A percentile compares a stretch with the other conserved stretches of the same genome.
Evolutionary conservation across 2,888 invertebrate species (phyloP).

Genomic region (Mesorhabditis belari): DNA sequence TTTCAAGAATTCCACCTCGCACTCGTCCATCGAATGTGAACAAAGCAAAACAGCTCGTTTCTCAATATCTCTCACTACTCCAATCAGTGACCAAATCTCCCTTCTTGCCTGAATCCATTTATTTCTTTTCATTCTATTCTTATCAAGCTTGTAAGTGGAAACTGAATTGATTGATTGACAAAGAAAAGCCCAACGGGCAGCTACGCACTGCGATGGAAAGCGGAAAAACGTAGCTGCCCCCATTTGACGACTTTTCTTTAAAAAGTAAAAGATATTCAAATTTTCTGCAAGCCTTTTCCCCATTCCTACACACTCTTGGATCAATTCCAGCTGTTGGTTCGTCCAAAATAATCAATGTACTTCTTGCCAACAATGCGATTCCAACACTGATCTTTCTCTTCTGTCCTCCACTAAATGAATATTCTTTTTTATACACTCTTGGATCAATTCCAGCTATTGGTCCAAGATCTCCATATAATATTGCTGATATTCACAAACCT

Average conservation of each 20-base stretch:
- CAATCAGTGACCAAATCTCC: slow-evolving; percentile 58
- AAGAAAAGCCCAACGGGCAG: no score
- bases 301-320: no score
- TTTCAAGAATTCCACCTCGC: no score
- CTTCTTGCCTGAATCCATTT: slow-evolving; percentile 58
- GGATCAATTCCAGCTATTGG: slow-evolving; percentile 60
- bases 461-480: slow-evolving; percentile 7
- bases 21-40: neutral
- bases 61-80: slow-evolving; percentile 19
- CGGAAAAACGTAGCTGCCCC: neutral
- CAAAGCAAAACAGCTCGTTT: neutral
- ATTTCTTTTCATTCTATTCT: no score
- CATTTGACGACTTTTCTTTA: neutral
- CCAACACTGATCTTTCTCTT: slow-evolving; percentile 73
- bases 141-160: no score
- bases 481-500: slow-evolving; percentile 1
- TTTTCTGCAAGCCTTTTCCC: no score
- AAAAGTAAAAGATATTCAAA: no score
- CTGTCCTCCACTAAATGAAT: slow-evolving; percentile 65
- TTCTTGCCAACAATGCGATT: slow-evolving; percentile 68
- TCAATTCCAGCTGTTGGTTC: slow-evolving; percentile 57
- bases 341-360: slow-evolving; percentile 65
- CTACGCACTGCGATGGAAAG: no score
- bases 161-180: no score
- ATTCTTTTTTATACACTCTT: slow-evolving; percentile 40